Evolutionary conservation across 64 coral and sea anemone genomes (phyloP), one percentile per base, ranked within the genome.

Genomic region (Actinia tenebrosa): DNA sequence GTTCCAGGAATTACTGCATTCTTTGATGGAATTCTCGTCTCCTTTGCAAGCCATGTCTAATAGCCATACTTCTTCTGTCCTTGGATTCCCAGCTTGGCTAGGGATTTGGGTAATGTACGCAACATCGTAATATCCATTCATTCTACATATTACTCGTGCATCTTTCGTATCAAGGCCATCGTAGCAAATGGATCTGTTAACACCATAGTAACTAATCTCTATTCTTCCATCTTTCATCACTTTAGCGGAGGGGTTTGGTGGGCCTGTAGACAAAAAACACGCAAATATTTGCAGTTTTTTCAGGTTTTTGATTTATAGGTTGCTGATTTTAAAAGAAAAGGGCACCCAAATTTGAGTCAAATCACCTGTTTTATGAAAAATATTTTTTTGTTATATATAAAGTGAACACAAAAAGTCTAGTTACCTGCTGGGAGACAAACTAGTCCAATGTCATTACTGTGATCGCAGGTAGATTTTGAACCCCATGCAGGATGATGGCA

Each of bases 111-210:
- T 45, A 3, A 44, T 22, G 45, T 79, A 47, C 16, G 15, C 37
- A 4, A 19, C 77, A 47, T 79, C 45, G 10, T 19, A 2, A 79
- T 79, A 79, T 45, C 37, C 77, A 45, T 17, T 43, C 77, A 79
- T 79, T 44, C 37, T 43, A 79, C 77, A 79, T 79, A 79, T 44
- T 45, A 79, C 77, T 79, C 4, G 11, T 79, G 45, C 77, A 79
- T 45, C 77, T 15, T 45, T 19, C 1, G 23, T 26, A 75, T 75
- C 69, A 26, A 26, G 42, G n/a, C 26, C 69, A 37, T 75, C 69
- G 13, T 75, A 75, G 11, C 69, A 75, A 75, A 75, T 75, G 10
- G 26, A 75, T 15, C 69, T 30, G 7, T 26, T 75, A 37, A 75
- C 69, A 75, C 26, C 26, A 37, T 75, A 75, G 25, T 75, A 75